Conservation (phyloP, 2,113 vertebrate genomes). For the Polypterus senegalus region DNA sequence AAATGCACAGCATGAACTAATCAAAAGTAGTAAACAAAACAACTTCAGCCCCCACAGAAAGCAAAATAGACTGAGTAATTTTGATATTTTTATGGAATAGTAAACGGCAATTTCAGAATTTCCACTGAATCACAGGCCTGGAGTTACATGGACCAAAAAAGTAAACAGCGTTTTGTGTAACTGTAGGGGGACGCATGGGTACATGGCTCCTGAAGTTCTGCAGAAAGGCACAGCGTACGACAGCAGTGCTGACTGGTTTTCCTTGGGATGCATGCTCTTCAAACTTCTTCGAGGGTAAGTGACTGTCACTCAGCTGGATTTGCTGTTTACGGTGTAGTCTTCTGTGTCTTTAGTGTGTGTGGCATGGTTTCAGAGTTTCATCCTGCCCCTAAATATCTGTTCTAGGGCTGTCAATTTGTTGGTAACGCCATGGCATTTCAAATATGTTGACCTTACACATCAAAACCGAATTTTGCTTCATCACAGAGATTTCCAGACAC, state of each 20-base stretch:
- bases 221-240: slow-evolving; percentile 95
- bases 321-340: not conserved
- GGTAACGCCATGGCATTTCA: no score
- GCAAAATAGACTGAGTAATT: no score
- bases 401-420: not conserved
- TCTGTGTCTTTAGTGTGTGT: slow-evolving; percentile 39
- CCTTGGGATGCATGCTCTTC: slow-evolving; percentile 95
- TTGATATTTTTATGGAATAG: no score
- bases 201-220: slow-evolving; percentile 96
- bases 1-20: no score
- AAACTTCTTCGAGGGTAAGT: slow-evolving; percentile 91
- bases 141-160: no score
- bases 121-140: no score
- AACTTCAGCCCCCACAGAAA: no score
- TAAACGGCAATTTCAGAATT: no score
- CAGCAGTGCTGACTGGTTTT: slow-evolving; percentile 98
- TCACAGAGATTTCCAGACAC: no score
- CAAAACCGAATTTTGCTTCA: no score
- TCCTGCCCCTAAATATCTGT: slow-evolving; percentile 35
- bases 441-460: no score
- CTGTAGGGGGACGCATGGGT: slow-evolving; percentile 84
- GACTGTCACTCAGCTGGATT: not conserved
- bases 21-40: no score
- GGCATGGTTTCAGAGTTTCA: slow-evolving; percentile 47
- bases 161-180: not conserved